Evolutionary conservation across 2,113 vertebrate genomes (phyloP), one percentile per base, ranked within the genome.

Genomic region (Cynoglossus semilaevis): DNA sequence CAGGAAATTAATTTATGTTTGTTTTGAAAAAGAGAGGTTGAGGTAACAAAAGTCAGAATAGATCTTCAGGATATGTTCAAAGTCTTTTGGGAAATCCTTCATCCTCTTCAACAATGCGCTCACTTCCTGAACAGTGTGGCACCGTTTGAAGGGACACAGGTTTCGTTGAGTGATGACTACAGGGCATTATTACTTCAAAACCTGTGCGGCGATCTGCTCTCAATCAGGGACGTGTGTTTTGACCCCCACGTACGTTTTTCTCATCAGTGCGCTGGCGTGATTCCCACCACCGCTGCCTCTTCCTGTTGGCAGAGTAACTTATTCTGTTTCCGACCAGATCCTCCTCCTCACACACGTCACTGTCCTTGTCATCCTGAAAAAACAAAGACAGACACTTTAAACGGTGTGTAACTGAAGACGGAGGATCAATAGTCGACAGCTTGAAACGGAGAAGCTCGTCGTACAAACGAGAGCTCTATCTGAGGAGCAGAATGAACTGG

Each of bases 191-290:
- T 5, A 44, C 29, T 58, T 66, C 14, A 55, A 15, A n/a, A 63
- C 37, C 17, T 42, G 29, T 53, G 34, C 38, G 14, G 38, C 37
- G 43, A 71, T 65, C 17, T 50, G 34, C 51, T 9, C 49, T 49
- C 16, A n/a, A 13, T 50, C 11, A 18, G 15, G 36, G 8, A 22
- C 35, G 47, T 37, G 16, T 37, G 15, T 1, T 1, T 60, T 29
- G 14, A 55, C 11, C n/a, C 11, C 12, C 18, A 59, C 86, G 1
- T 93, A 99, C 97, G 70, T 96, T 96, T 90, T 91, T 93, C 81
- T 98, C 95, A 9, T 98, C 95, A 0, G 96, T 96, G 63, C 91
- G 88, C 58, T 92, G 95, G 56, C 90, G 93, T 19, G 92, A 91
- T 4, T 87, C 91, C 74, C 94, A 95, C 95, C 96, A 99, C 85